Base-by-base conservation (phyloP, 1,140 invertebrate genomes). In the Papilio xuthus region DNA sequence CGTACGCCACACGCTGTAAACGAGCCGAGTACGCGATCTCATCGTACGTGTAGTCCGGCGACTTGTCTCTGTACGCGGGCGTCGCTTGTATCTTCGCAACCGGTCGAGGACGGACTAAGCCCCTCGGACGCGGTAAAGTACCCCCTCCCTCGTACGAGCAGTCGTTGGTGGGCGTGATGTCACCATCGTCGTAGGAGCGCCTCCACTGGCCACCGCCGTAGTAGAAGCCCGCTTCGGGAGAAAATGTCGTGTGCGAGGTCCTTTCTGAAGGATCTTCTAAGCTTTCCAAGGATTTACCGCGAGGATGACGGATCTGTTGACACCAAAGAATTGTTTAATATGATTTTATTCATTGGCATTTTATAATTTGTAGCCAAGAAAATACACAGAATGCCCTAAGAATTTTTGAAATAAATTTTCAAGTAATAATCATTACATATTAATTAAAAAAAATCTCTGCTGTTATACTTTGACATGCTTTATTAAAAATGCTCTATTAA, bases 91-190 rank as follows among this genome's bases (percentile, higher is more conserved):
- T 97, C 94, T 98, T 98, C 1, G 97, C 97, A 18, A 98, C 96
- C n/a, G 97, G 97, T 79, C 97, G 94, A 4, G 97, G 97, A 85
- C 97, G 96, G 15, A 97, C 97, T 7, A 97, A 94, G 13, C 96
- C 96, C 85, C 97, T 95, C 4, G 98, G 98, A 80, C 98, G 96
- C 0, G 98, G 97, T 79, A 98, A 93, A 4, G 97, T 98, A 37
- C 98, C 97, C 8, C 97, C 97, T 23, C 97, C 96, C 87, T 96
- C 95, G 78, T 97, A 96, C 0, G 94, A 94, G 23, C 94, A 95
- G 92, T 98, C 97, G 88, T 98, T 98, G 75, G 97, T 98, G 2
- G 97, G 97, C 28, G 97, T 98, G 67, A 98, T 96, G 90, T 98
- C 97, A 23, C 97, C 97, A 88, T 98, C 97, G 88, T 98, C 97